phyloP scores from a whole-genome alignment of 2,888 invertebrate species.

The Encarsia formosa region DNA sequence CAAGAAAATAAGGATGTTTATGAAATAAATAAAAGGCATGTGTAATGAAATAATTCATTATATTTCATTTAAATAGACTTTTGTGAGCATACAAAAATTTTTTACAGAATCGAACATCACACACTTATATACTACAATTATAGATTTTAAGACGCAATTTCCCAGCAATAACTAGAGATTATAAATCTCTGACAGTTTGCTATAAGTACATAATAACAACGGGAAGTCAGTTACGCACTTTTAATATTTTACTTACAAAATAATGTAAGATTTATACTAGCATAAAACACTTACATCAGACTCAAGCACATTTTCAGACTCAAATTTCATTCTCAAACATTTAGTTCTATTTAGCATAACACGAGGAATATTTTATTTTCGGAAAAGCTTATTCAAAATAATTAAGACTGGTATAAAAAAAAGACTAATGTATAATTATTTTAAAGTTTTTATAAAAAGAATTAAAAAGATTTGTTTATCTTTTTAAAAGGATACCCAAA shows the following conservation, averaged over 20 bases:
- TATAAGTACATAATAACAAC: conserved; percentile 16
- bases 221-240: conserved; percentile 10
- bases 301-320: not conserved
- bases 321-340: conserved; percentile 2
- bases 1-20: too few relatives aligned
- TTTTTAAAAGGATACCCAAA: too few relatives aligned
- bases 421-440: conserved; percentile 12
- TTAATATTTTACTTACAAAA: conserved; percentile 9
- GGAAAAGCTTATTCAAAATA: conserved; percentile 8
- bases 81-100: conserved; percentile 11
- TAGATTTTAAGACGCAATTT: conserved; percentile 14
- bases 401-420: conserved; percentile 12
- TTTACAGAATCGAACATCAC: conserved; percentile 12
- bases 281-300: conserved; percentile 13
- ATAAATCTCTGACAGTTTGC: conserved; percentile 5
- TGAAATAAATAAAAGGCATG: conserved; percentile 2
- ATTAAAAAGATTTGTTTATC: conserved; percentile 8
- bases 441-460: conserved; percentile 10
- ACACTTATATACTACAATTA: conserved; percentile 9
- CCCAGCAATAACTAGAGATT: conserved; percentile 7
- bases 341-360: conserved; percentile 3
- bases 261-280: conserved; percentile 20
- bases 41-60: conserved; percentile 28
- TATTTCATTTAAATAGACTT: conserved; percentile 25
- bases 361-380: conserved; percentile 7